Evolutionary conservation across 2,888 invertebrate species (phyloP).

Genomic region (Steinernema carpocapsae): DNA sequence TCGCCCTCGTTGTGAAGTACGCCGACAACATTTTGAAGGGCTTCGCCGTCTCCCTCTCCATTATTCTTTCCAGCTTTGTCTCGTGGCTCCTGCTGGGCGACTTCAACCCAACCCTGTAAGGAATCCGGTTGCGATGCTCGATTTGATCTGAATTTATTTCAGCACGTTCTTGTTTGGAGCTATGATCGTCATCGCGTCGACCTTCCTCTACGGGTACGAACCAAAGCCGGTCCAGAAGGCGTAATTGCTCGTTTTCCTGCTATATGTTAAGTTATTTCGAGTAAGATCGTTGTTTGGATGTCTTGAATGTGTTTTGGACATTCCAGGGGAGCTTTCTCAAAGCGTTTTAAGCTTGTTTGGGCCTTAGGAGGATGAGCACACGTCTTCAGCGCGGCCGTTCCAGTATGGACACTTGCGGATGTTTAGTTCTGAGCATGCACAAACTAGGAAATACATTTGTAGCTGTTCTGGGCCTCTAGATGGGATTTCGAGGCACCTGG

Average conservation of each 20-base stretch:
- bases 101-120: slow-evolving; percentile 70
- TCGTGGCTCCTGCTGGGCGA: slow-evolving; percentile 72
- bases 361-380: too few species aligned
- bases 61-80: slow-evolving; percentile 72
- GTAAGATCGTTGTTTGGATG: neutral
- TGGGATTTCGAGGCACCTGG: too few species aligned
- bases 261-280: neutral
- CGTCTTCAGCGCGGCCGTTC: too few species aligned
- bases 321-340: too few species aligned
- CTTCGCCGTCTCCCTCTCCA: slow-evolving; percentile 73
- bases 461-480: too few species aligned
- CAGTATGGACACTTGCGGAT: too few species aligned
- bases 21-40: slow-evolving; percentile 74
- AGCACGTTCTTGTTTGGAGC: slow-evolving; percentile 71
- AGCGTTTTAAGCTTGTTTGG: too few species aligned
- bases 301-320: neutral
- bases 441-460: too few species aligned
- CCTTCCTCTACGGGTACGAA: slow-evolving; percentile 71
- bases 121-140: slow-evolving; percentile 23
- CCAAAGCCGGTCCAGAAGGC: slow-evolving; percentile 40
- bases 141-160: slow-evolving; percentile 37
- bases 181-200: slow-evolving; percentile 71
- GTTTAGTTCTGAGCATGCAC: too few species aligned
- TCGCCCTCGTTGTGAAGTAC: slow-evolving; percentile 74
- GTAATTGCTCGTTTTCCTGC: neutral